phyloP scores from a whole-genome alignment of 1,140 invertebrate genomes.

The Diorhabda elongata region DNA sequence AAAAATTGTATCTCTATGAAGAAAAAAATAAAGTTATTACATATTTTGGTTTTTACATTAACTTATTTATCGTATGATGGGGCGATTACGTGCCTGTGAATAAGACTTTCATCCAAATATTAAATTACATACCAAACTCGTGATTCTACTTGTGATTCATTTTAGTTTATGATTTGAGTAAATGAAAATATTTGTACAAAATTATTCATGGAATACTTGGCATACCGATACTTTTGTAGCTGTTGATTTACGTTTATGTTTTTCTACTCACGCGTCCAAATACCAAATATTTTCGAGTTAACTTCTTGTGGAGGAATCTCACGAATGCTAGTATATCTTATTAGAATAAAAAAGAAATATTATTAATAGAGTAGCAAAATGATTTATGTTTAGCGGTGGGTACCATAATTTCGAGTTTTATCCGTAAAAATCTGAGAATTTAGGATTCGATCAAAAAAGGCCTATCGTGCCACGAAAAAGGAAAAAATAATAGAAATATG shows the following conservation, averaged over 20 bases:
- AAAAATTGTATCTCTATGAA: too few species aligned
- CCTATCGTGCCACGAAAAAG: too few species aligned
- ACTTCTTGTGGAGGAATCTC: conserved; percentile 3
- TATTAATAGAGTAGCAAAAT: neutral
- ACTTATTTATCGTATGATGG: too few species aligned
- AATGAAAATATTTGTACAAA: conserved; percentile 14
- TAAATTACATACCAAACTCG: conserved; percentile 10
- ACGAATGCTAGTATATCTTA: neutral
- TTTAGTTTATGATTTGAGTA: conserved; percentile 3
- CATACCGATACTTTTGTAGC: conserved; percentile 16
- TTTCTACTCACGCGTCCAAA: conserved; percentile 18
- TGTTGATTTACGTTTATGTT: conserved; percentile 25
- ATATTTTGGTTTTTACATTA: too few species aligned
- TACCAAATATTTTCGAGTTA: conserved; percentile 24
- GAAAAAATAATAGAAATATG: too few species aligned
- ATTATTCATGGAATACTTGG: conserved; percentile 11
- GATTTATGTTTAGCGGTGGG: too few species aligned
- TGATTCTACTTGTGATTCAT: neutral
- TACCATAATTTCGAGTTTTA: too few species aligned
- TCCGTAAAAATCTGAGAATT: too few species aligned
- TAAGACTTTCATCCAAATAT: conserved; percentile 1
- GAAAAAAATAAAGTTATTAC: too few species aligned
- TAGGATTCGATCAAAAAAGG: too few species aligned
- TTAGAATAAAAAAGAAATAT: neutral
- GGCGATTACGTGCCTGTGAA: neutral